Evolutionary conservation across 2,888 invertebrate genomes (phyloP).

Genomic region (Sarcophaga subvicina): DNA sequence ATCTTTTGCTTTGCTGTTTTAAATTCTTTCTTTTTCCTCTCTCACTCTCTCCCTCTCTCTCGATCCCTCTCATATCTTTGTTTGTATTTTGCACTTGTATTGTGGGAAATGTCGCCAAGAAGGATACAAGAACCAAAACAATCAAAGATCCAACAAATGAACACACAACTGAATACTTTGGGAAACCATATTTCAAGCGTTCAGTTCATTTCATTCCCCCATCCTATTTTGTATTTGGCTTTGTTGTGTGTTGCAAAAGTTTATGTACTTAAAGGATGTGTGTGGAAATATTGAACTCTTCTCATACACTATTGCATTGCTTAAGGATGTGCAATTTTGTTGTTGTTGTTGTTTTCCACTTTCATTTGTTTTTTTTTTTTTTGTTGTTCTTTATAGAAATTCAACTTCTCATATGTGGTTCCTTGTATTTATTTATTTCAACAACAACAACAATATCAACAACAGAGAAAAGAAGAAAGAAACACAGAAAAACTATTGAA

Average conservation of each 20-base stretch:
- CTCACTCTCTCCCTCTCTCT: slow-evolving; percentile 65
- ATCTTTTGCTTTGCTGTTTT: slow-evolving; percentile 40
- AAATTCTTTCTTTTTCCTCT: slow-evolving; percentile 24
- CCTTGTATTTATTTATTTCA: slow-evolving; percentile 50
- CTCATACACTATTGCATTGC: slow-evolving; percentile 18
- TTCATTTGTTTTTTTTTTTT: not conserved
- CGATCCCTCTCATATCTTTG: not conserved
- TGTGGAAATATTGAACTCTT: slow-evolving; percentile 17
- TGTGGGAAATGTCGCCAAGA: slow-evolving; percentile 75
- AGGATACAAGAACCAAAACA: slow-evolving; percentile 55
- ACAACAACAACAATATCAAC: slow-evolving; percentile 1
- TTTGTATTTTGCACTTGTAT: slow-evolving; percentile 26
- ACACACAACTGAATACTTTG: slow-evolving; percentile 46
- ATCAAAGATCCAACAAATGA: slow-evolving; percentile 29
- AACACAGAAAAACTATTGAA: not conserved
- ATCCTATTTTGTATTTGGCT: slow-evolving; percentile 41
- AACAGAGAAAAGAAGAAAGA: not conserved
- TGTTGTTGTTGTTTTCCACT: not conserved
- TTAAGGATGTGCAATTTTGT: slow-evolving; percentile 21
- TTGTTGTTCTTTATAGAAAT: not conserved
- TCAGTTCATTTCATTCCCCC: slow-evolving; percentile 24
- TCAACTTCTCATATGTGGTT: slow-evolving; percentile 36
- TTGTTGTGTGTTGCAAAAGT: slow-evolving; percentile 36
- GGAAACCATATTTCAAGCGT: slow-evolving; percentile 62
- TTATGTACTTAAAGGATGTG: slow-evolving; percentile 51